These are phyloP conservation scores for Ranitomeya variabilis DNA, from an alignment of 2,113 vertebrate genomes.

Conservation along the genomic window DNA sequence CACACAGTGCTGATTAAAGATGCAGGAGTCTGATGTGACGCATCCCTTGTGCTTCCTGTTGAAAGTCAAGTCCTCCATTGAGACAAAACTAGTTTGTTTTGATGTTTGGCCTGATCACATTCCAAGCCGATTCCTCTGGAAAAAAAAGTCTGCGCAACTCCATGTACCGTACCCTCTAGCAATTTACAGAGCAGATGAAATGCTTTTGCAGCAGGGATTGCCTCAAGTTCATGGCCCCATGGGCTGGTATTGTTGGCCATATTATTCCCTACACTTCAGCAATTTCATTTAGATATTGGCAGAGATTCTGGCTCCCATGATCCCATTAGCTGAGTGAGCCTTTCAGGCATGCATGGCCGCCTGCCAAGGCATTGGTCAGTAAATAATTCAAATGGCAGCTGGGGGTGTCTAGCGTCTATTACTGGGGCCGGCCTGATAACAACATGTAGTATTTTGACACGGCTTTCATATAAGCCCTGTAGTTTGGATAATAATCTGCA, in stretches of 20 bases:
- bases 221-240: not conserved
- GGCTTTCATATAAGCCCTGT: slow-evolving; percentile 18
- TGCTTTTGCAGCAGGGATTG: slow-evolving; percentile 34
- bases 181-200: slow-evolving; percentile 30
- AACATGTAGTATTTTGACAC: slow-evolving; percentile 50
- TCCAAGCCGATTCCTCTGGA: slow-evolving; percentile 26
- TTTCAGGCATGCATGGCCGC: slow-evolving; percentile 47
- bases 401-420: slow-evolving; percentile 65
- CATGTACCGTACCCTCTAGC: slow-evolving; percentile 20
- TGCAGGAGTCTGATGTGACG: slow-evolving; percentile 5
- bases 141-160: not conserved
- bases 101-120: not conserved
- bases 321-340: slow-evolving; percentile 57
- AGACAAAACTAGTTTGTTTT: slow-evolving; percentile 37
- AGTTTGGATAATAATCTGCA: slow-evolving; percentile 14
- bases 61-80: not conserved
- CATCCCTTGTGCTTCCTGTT: not conserved
- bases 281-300: slow-evolving; percentile 56
- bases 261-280: slow-evolving; percentile 55
- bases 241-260: slow-evolving; percentile 38
- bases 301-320: slow-evolving; percentile 22
- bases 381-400: slow-evolving; percentile 70
- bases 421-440: slow-evolving; percentile 55
- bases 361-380: slow-evolving; percentile 62
- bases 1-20: slow-evolving; percentile 1